These are phyloP conservation scores for Microplitis manilae DNA, from an alignment of 2,888 invertebrate genomes.

Conservation along the genomic window DNA sequence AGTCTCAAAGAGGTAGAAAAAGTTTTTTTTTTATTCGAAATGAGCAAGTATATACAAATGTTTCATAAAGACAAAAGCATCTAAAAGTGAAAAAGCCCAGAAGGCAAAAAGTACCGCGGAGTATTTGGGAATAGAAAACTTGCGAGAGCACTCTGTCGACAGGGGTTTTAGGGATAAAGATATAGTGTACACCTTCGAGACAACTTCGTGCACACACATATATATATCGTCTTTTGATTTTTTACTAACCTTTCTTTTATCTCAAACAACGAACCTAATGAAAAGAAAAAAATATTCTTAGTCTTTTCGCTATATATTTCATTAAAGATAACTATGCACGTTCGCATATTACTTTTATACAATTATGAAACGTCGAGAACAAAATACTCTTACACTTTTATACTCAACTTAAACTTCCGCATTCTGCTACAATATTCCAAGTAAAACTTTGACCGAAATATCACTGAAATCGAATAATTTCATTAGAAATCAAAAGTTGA, in stretches of 20 bases:
- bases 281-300: conserved; percentile 42
- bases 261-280: conserved; percentile 12
- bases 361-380: neutral
- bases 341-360: neutral
- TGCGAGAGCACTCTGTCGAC: conserved; percentile 39
- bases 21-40: conserved; percentile 57
- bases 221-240: conserved; percentile 46
- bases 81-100: conserved; percentile 51
- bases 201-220: neutral
- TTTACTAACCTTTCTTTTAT: conserved; percentile 8
- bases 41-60: conserved; percentile 62
- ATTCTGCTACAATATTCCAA: no score
- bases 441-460: no score
- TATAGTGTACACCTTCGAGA: conserved; percentile 16
- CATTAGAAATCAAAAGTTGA: no score
- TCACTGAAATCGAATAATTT: no score
- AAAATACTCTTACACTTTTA: no score
- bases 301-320: conserved; percentile 52
- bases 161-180: conserved; percentile 29
- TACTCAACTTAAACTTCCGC: no score
- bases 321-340: conserved; percentile 4
- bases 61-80: conserved; percentile 65
- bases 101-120: conserved; percentile 32
- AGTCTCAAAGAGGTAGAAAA: conserved; percentile 55
- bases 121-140: conserved; percentile 34